Conservation (phyloP, 2,797 vertebrate genomes). For the Lithobates pipiens region DNA sequence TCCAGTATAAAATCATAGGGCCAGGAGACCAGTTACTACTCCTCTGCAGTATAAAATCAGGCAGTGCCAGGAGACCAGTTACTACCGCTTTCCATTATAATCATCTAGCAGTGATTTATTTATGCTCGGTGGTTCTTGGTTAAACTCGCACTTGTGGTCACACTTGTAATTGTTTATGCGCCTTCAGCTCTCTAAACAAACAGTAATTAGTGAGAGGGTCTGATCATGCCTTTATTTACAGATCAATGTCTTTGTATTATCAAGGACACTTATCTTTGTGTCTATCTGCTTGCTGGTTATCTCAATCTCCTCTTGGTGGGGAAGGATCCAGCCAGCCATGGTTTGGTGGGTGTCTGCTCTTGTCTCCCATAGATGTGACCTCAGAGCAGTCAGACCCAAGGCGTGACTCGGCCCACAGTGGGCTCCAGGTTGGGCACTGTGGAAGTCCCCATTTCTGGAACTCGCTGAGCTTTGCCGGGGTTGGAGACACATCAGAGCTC, state of each 20-base stretch:
- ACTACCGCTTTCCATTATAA: no score
- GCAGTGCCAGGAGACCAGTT: no score
- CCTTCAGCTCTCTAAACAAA: slow-evolving; percentile 27
- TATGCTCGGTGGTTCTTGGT: not conserved
- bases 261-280: slow-evolving; percentile 4
- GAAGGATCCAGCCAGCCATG: not conserved
- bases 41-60: no score
- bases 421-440: not conserved
- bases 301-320: not conserved
- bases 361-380: no score
- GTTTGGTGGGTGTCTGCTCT: not conserved
- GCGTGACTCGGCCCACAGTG: not conserved
- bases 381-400: no score
- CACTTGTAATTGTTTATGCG: slow-evolving; percentile 18
- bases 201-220: slow-evolving; percentile 29
- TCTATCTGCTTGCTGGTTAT: not conserved
- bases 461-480: not conserved
- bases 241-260: slow-evolving; percentile 32
- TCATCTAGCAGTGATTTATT: not conserved
- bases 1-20: no score
- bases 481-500: not conserved
- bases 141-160: slow-evolving; percentile 2
- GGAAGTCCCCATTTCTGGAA: no score
- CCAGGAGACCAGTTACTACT: no score
- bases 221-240: slow-evolving; percentile 29